These are phyloP conservation scores for Poecilobothrus nobilitatus DNA, from an alignment of 2,888 invertebrate genomes.

Conservation along the genomic window DNA sequence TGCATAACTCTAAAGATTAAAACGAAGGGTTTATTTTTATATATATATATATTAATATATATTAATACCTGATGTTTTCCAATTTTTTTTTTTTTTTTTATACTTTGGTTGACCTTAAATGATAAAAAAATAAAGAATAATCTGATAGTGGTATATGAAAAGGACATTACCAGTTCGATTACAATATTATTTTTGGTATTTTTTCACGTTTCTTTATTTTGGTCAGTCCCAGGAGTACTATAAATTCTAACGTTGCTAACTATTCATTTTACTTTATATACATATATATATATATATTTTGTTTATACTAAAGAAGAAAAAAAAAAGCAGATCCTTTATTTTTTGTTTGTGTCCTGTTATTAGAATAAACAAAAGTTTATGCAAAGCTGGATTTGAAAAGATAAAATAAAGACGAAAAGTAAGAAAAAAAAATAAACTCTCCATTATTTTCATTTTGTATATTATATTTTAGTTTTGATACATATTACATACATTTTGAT, in stretches of 20 bases:
- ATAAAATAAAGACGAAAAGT: not conserved
- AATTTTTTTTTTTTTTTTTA: not conserved
- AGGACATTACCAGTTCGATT: slow-evolving; percentile 6
- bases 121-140: slow-evolving; percentile 5
- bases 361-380: not conserved
- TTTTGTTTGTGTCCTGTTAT: not conserved
- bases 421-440: too few species aligned
- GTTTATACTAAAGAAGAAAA: too few species aligned
- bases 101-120: not conserved
- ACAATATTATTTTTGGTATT: not conserved
- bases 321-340: not conserved
- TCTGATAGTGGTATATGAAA: not conserved
- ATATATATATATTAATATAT: too few species aligned
- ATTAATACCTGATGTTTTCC: not conserved
- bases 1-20: not conserved
- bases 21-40: not conserved
- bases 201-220: not conserved
- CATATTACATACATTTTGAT: not conserved
- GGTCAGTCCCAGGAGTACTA: slow-evolving; percentile 3
- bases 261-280: not conserved
- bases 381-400: not conserved
- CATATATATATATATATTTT: not conserved
- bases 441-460: not conserved
- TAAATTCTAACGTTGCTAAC: not conserved
- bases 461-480: not conserved